phyloP scores from a whole-genome alignment of 2,113 vertebrate genomes.

The Apeltes quadracus region DNA sequence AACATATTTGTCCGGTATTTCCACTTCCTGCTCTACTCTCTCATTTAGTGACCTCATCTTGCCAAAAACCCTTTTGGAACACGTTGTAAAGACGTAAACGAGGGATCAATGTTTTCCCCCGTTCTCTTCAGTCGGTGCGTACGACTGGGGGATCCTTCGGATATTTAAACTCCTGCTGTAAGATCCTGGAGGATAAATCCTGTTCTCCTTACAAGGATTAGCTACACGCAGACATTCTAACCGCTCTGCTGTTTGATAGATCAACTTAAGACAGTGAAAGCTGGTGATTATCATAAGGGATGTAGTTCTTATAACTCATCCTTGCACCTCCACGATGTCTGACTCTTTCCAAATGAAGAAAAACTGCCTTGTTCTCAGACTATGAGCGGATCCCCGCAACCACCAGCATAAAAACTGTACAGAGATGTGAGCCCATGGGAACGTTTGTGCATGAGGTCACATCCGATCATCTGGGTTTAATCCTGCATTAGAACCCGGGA shows the following conservation, averaged over 20 bases:
- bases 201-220: constrained; percentile 32
- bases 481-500: constrained; percentile 29
- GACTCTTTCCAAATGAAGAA: not conserved
- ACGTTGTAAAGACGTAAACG: not conserved
- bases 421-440: constrained; percentile 7
- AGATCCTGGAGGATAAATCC: constrained; percentile 34
- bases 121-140: constrained; percentile 8
- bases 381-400: not conserved
- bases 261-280: constrained; percentile 24
- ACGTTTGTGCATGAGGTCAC: constrained; percentile 10
- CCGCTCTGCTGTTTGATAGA: constrained; percentile 20
- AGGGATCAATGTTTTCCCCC: not conserved
- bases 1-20: constrained; percentile 20
- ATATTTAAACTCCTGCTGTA: constrained; percentile 22
- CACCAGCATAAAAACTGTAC: not conserved
- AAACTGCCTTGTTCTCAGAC: not conserved
- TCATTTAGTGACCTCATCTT: not conserved
- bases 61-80: not conserved
- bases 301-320: not conserved
- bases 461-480: constrained; percentile 13
- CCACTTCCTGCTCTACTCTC: constrained; percentile 29
- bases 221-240: constrained; percentile 13
- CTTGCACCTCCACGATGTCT: not conserved
- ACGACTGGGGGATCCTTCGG: constrained; percentile 3
- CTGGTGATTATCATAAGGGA: constrained; percentile 30